Percentiles rank a stretch among this genome's conserved stretches.
These are phyloP conservation scores for Oreochromis grahami DNA, from an alignment of 2,797 vertebrate genomes.

Conservation along the genomic window DNA sequence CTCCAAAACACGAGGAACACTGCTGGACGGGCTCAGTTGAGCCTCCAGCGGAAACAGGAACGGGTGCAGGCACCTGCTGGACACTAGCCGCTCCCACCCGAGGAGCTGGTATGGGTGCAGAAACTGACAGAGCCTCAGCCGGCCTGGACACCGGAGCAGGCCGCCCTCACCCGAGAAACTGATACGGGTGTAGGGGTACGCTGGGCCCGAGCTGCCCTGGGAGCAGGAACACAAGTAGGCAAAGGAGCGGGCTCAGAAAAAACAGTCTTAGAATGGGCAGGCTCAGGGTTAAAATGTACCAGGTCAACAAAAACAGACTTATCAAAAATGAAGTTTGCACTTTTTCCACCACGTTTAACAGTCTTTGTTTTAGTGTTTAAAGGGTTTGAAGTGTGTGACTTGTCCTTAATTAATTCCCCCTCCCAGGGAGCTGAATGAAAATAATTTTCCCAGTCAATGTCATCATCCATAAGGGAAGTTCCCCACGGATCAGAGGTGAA, in stretches of 20 bases:
- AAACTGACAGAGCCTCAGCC: background rate
- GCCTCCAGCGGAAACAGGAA: background rate
- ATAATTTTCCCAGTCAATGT: too few species aligned
- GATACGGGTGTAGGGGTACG: rapidly evolving
- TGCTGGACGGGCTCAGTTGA: background rate
- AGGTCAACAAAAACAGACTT: rapidly evolving
- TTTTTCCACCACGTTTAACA: too few species aligned
- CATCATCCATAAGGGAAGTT: too few species aligned
- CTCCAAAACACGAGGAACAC: background rate
- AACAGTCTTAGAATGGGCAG: background rate
- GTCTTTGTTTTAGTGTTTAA: too few species aligned
- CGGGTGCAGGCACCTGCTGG: background rate
- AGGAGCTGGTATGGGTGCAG: rapidly evolving
- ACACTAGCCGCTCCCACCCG: rapidly evolving
- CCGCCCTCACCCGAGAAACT: too few species aligned
- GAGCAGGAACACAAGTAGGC: rapidly evolving
- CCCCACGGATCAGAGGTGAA: too few species aligned
- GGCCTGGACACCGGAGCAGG: too few species aligned
- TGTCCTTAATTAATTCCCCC: too few species aligned
- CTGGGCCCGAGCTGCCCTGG: too few species aligned
- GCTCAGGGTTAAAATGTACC: background rate
- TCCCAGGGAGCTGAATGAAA: too few species aligned
- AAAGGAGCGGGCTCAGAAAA: too few species aligned
- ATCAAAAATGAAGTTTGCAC: rapidly evolving
- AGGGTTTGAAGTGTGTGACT: too few species aligned